phyloP scores from a whole-genome alignment of 2,113 vertebrate genomes.

The Eolophus roseicapilla region DNA sequence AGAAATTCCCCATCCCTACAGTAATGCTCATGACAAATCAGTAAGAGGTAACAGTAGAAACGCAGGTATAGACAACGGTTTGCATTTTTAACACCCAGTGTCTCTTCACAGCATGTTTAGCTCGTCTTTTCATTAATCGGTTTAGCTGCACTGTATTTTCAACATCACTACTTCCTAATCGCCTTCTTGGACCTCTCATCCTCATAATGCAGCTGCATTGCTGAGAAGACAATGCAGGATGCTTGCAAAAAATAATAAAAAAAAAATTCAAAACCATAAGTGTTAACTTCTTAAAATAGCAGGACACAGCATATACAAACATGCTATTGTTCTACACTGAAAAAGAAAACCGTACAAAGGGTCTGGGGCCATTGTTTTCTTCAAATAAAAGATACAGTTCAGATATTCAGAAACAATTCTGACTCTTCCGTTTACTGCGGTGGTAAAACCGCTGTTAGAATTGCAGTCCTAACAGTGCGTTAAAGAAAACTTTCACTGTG shows the following conservation, averaged over 20 bases:
- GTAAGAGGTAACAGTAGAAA: neutral
- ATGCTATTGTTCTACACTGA: neutral
- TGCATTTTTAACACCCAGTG: neutral
- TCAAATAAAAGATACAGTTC: neutral
- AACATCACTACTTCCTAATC: neutral
- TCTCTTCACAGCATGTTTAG: neutral
- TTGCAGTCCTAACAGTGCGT: neutral
- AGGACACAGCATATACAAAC: neutral
- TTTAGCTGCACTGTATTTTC: neutral
- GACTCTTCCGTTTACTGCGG: neutral
- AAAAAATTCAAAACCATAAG: neutral
- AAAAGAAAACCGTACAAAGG: neutral
- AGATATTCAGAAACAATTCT: neutral
- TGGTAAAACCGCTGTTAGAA: neutral
- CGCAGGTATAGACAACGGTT: accelerated
- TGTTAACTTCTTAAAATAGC: neutral
- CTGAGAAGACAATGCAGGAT: neutral
- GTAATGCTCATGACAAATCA: neutral
- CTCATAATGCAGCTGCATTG: neutral
- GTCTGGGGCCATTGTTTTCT: neutral
- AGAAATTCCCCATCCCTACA: neutral
- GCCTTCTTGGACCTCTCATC: neutral
- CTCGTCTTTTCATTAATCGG: neutral
- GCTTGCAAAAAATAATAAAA: neutral
- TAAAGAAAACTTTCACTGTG: neutral